These are phyloP conservation scores for Poicephalus meyeri DNA, from an alignment of 2,113 vertebrate genomes.

Conservation along the genomic window DNA sequence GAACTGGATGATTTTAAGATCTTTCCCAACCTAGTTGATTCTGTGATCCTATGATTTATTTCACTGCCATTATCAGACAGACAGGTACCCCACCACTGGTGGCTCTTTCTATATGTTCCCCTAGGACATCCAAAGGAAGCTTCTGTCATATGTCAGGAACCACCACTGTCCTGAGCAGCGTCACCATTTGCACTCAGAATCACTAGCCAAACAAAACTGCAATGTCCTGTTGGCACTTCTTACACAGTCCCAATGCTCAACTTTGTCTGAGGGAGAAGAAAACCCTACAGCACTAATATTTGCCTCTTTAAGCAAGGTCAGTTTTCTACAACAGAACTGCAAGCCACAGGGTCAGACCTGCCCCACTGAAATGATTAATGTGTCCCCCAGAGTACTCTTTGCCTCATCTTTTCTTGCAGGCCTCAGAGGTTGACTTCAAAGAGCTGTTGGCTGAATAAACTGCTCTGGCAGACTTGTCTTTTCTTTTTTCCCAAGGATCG, in stretches of 20 bases:
- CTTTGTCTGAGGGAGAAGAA: neutral
- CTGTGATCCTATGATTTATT: neutral
- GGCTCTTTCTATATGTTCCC: neutral
- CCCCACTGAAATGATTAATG: neutral
- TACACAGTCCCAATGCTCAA: neutral
- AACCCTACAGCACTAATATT: neutral
- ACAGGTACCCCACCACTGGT: neutral
- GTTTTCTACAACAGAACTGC: neutral
- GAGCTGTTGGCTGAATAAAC: neutral
- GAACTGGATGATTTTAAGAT: neutral
- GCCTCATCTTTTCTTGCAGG: neutral
- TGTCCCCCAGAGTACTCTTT: neutral
- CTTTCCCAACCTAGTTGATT: neutral
- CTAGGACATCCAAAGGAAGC: neutral
- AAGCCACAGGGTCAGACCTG: neutral
- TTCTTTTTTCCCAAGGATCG: neutral
- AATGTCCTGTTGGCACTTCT: neutral
- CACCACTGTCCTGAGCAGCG: neutral
- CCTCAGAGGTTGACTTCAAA: neutral
- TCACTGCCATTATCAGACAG: neutral
- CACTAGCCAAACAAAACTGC: fast-evolving
- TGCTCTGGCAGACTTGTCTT: neutral
- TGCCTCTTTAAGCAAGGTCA: neutral
- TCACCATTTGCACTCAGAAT: neutral
- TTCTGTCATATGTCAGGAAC: neutral